Percentiles rank a stretch among this genome's conserved stretches.
These are phyloP conservation scores for Cetoscarus ocellatus DNA, from an alignment of 2,797 vertebrate species.

Conservation along the genomic window DNA sequence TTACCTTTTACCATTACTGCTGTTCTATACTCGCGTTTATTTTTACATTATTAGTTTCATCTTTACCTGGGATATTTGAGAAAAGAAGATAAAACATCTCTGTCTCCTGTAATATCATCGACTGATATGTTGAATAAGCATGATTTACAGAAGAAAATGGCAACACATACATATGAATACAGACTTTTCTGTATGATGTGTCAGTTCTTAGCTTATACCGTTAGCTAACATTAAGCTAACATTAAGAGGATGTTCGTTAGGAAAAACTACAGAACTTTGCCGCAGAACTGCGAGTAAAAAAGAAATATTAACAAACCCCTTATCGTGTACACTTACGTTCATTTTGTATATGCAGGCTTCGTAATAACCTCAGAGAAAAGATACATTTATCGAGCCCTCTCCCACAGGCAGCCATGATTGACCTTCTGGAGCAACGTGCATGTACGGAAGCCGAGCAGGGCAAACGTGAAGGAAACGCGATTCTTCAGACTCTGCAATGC, in stretches of 20 bases:
- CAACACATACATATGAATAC: too few species aligned
- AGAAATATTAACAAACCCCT: accelerated
- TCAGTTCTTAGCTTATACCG: not conserved
- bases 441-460: conserved; percentile 59
- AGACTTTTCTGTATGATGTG: too few species aligned
- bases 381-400: conserved; percentile 45
- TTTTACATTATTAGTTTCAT: too few species aligned
- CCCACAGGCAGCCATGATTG: conserved; percentile 78
- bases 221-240: conserved; percentile 29
- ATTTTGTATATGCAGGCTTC: conserved; percentile 57
- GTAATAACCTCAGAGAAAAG: conserved; percentile 50
- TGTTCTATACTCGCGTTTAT: too few species aligned
- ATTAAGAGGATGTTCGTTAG: not conserved
- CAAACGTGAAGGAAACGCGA: not conserved
- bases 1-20: too few species aligned
- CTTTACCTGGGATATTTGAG: too few species aligned
- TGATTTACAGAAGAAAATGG: too few species aligned
- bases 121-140: too few species aligned
- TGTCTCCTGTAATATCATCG: too few species aligned
- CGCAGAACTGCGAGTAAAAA: not conserved
- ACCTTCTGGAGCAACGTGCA: conserved; percentile 68
- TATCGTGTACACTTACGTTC: conserved; percentile 70
- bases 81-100: too few species aligned
- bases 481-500: not conserved
- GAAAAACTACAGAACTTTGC: accelerated